Percentiles rank a stretch among this genome's conserved stretches.
These are phyloP conservation scores for Trachemys scripta DNA, from an alignment of 2,113 vertebrate species.

Conservation along the genomic window DNA sequence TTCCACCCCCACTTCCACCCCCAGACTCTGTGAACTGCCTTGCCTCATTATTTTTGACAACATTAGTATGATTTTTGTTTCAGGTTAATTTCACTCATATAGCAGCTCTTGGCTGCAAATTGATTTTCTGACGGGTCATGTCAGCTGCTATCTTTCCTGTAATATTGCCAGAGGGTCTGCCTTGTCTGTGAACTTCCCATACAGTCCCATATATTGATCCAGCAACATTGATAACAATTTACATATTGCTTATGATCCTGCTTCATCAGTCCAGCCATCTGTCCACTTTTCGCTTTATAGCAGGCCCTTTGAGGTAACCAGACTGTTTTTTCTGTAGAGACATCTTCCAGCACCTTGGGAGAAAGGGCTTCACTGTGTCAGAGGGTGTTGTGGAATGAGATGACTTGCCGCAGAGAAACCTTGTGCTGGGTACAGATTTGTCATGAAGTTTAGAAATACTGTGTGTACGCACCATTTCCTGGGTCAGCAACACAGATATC, in stretches of 20 bases:
- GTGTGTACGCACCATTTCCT: neutral
- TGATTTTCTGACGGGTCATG: neutral
- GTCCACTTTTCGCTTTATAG: neutral
- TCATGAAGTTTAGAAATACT: neutral
- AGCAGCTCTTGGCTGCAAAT: neutral
- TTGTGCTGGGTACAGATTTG: neutral
- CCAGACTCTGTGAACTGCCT: neutral
- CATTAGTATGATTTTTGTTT: neutral
- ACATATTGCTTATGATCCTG: neutral
- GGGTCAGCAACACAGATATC: neutral
- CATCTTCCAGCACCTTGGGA: neutral
- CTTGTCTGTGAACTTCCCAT: neutral
- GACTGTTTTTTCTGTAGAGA: neutral
- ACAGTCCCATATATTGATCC: neutral
- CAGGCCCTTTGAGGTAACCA: neutral
- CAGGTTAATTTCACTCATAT: neutral
- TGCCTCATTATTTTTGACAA: neutral
- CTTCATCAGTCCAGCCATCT: neutral
- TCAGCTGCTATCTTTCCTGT: neutral
- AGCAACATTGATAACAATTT: neutral
- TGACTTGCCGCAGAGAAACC: neutral
- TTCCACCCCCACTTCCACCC: neutral
- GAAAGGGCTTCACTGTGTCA: neutral
- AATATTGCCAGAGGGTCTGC: neutral
- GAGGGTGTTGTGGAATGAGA: neutral